Evolutionary conservation across 2,888 invertebrate species (phyloP).

Genomic region (Aquatica leii): DNA sequence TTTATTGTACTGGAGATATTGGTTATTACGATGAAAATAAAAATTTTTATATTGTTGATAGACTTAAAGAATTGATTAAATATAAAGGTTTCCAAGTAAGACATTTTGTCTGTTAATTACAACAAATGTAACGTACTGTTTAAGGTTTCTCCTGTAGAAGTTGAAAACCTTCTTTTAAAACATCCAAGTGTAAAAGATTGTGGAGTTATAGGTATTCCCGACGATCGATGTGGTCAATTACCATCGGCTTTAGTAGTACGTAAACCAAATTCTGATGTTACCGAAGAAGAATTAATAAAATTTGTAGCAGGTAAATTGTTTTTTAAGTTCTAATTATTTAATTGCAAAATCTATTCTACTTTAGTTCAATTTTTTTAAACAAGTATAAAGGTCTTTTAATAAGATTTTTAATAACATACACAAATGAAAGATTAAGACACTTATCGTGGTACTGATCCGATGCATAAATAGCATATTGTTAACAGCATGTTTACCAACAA

Average conservation of each 20-base stretch:
- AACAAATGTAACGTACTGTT: slow-evolving; percentile 5
- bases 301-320: slow-evolving; percentile 56
- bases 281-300: slow-evolving; percentile 57
- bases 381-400: no score
- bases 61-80: slow-evolving; percentile 88
- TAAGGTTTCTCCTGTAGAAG: slow-evolving; percentile 84
- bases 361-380: no score
- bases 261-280: slow-evolving; percentile 63
- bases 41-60: slow-evolving; percentile 80
- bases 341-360: no score
- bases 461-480: no score
- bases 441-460: no score
- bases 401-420: no score
- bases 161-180: slow-evolving; percentile 80
- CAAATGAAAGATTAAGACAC: no score
- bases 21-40: slow-evolving; percentile 80
- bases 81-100: slow-evolving; percentile 81
- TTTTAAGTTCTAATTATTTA: no score
- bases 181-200: slow-evolving; percentile 78
- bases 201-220: slow-evolving; percentile 82
- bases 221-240: slow-evolving; percentile 78
- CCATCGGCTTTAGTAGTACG: slow-evolving; percentile 80
- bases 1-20: slow-evolving; percentile 79
- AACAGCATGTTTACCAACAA: no score
- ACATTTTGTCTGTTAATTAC: background rate